These are phyloP conservation scores for Sakesphorus luctuosus DNA, from an alignment of 2,113 vertebrate genomes.

Conservation along the genomic window DNA sequence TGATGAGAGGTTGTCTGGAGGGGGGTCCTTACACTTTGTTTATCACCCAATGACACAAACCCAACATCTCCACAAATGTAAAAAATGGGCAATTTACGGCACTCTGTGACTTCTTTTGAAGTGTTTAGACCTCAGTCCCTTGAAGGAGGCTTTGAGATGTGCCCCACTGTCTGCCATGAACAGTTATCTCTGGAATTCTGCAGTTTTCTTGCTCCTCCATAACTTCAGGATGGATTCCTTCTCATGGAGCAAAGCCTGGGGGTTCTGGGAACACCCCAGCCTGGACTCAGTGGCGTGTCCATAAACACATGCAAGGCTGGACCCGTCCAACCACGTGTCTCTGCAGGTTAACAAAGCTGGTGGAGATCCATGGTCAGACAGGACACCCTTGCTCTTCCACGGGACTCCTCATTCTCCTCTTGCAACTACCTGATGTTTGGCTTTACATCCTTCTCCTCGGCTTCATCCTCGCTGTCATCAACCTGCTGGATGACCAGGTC, in stretches of 20 bases:
- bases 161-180: conserved; percentile 12
- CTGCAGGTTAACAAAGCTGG: background rate
- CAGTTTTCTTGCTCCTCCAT: background rate
- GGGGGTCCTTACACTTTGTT: background rate
- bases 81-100: background rate
- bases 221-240: background rate
- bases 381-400: background rate
- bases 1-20: background rate
- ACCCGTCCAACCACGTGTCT: conserved; percentile 2
- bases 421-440: conserved; percentile 75
- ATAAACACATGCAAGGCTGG: conserved; percentile 71
- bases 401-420: background rate
- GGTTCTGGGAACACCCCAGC: conserved; percentile 31
- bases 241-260: conserved; percentile 17
- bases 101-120: background rate
- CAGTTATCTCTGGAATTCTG: background rate
- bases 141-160: conserved; percentile 45
- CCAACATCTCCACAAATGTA: background rate
- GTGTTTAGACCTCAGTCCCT: background rate
- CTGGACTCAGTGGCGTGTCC: conserved; percentile 9
- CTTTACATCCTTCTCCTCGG: conserved; percentile 80
- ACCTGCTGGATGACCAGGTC: conserved; percentile 96
- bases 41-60: background rate
- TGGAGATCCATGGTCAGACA: background rate
- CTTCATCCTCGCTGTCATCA: conserved; percentile 93